Base-by-base conservation (phyloP, 2,797 vertebrate genomes). In the Periophthalmus magnuspinnatus region DNA sequence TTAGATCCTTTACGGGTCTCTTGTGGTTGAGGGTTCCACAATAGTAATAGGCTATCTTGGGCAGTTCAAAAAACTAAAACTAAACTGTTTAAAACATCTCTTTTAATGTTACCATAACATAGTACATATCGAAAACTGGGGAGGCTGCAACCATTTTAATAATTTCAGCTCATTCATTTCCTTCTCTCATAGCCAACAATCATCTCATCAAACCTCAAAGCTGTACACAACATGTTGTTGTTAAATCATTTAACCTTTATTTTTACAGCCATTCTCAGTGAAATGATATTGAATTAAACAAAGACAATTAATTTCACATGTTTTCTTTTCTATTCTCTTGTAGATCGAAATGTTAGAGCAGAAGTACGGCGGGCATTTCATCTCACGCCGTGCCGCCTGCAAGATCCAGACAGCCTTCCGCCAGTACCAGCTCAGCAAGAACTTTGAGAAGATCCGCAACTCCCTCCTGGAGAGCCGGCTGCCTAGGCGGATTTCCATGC, bases 331-430 rank as follows among this genome's bases (percentile, higher is more conserved):
- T 54, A 64, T 16, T 81, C n/a, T 76, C 22, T 79, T 74, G 14
- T 94, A 99, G 98, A 97, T 99, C 90, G 98, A 99, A 97, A 99
- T 99, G 97, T 91, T 99, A 96, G 98, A 99, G 90, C 97, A 97
- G 92, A 99, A 98, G 78, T 99, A 99, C 75, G 98, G 98, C 0
- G 98, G 98, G 74, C 97, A 99, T 86, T 91, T 98, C 81, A 97
- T 96, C 78, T 98, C 97, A 64, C 96, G 97, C 67, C 94, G 97
- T 54, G 98, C 97, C 22, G 98, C 98, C 76, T 98, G 96, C 92
- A 99, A 97, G 86, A 99, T 99, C 89, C 98, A 99, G 92, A 99
- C 97, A 0, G 97, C 98, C 59, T 99, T 99, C 94, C 95, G 98
- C 86, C 98, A 99, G 91, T 98, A 99, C 93, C 98, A 99, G 92